These are phyloP conservation scores for Mormoops blainvillei DNA, from an alignment of 2,113 vertebrate genomes.

Conservation along the genomic window DNA sequence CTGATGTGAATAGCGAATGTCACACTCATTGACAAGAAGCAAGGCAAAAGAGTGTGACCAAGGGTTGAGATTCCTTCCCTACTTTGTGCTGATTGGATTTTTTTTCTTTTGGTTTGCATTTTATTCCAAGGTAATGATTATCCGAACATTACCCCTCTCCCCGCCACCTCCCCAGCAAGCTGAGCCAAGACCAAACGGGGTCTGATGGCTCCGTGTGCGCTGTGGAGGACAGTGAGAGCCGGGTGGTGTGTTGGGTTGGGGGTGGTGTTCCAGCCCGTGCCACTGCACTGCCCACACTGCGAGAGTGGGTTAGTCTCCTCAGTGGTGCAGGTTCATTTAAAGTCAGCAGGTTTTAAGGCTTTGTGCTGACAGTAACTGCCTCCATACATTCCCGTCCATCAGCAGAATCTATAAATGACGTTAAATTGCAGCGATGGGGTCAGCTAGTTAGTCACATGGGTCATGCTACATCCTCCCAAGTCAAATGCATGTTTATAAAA, in stretches of 20 bases:
- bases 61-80: conserved; percentile 61
- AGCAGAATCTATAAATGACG: conserved; percentile 90
- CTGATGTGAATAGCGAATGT: conserved; percentile 58
- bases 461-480: conserved; percentile 81
- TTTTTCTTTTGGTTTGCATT: conserved; percentile 6
- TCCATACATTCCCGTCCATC: conserved; percentile 92
- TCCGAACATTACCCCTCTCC: neutral
- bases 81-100: conserved; percentile 43
- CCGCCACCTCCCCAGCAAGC: neutral
- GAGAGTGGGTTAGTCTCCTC: conserved; percentile 74
- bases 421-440: conserved; percentile 79
- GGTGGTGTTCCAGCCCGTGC: conserved; percentile 67
- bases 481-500: conserved; percentile 76
- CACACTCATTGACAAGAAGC: conserved; percentile 59
- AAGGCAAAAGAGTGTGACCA: conserved; percentile 65
- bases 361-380: conserved; percentile 95
- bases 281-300: conserved; percentile 73
- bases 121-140: conserved; percentile 65
- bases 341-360: conserved; percentile 97
- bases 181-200: conserved; percentile 18
- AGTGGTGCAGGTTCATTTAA: conserved; percentile 88
- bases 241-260: conserved; percentile 57
- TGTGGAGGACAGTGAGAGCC: conserved; percentile 35
- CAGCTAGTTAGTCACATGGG: conserved; percentile 80
- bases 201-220: neutral